Evolutionary conservation across 2,113 vertebrate genomes (phyloP), one percentile per base, ranked within the genome.

Genomic region (Empidonax traillii): DNA sequence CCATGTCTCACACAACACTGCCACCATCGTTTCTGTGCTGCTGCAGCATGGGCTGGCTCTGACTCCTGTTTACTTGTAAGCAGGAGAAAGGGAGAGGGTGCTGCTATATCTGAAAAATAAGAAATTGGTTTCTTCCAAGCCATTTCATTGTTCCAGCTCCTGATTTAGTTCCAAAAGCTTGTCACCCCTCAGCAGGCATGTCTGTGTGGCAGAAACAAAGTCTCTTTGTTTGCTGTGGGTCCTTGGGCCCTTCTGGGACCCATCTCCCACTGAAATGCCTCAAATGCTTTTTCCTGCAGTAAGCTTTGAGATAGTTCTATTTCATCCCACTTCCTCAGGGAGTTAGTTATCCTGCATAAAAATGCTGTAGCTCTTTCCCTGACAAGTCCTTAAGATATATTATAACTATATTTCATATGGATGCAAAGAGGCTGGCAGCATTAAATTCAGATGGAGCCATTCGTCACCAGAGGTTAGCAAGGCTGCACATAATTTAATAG

Each of bases 351-450:
- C 27, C 52, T 71, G 59, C 35, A 67, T 84, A 96, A 93, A 93
- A 94, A 77, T 44, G 46, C 63, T 85, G 53, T 47, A 87, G 53
- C 49, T 95, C 78, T 89, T 91, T 56, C 15, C 33, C 55, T 90
- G 87, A 77, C 79, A 93, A 66, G 23, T 80, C 68, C 55, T 86
- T 81, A 88, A 92, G 89, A 95, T 73, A 68, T 67, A 87, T 86
- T 94, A 66, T 71, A 77, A 88, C 92, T 87, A 37, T 93, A 93
- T 96, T 93, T 96, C 82, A 90, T 80, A 44, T 1, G 7, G 61
- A 80, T 86, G 68, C 82, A 93, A 91, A 95, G 72, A 90, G 43
- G 30, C 33, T 91, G 82, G 71, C 94, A 95, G 71, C 82, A 83
- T 72, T 88, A 91, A 76, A 94, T 83, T 90, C 91, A 77, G 46